Percentiles rank a stretch among this genome's conserved stretches.
Evolutionary conservation across 1,140 invertebrate genomes (phyloP).

Genomic region (Cotesia typhae): DNA sequence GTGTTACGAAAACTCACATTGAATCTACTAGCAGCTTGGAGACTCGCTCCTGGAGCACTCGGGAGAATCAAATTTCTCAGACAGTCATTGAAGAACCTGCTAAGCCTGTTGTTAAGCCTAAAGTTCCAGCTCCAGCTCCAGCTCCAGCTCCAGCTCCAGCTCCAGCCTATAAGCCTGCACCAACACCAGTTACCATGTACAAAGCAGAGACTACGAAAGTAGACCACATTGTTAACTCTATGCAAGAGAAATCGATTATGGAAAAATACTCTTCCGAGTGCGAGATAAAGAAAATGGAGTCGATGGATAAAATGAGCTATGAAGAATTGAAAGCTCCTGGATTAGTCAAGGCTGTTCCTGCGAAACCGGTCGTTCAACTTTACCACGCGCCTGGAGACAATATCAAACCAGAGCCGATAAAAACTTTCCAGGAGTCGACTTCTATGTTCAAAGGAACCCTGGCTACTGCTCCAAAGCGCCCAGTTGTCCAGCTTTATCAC

Average conservation of each 20-base stretch:
- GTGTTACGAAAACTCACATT: slow-evolving; percentile 53
- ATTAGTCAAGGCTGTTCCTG: slow-evolving; percentile 62
- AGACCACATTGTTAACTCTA: slow-evolving; percentile 59
- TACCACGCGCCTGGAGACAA: slow-evolving; percentile 31
- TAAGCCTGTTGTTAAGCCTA: slow-evolving; percentile 45
- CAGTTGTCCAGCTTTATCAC: slow-evolving; percentile 49
- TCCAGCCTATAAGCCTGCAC: background rate
- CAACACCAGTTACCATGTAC: slow-evolving; percentile 50
- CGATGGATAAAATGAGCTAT: slow-evolving; percentile 56
- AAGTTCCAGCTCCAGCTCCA: slow-evolving; percentile 3
- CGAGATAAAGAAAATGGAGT: slow-evolving; percentile 55
- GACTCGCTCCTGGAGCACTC: slow-evolving; percentile 56
- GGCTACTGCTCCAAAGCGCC: slow-evolving; percentile 45
- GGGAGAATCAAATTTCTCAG: slow-evolving; percentile 50
- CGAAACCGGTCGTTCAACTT: slow-evolving; percentile 35
- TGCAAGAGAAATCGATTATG: slow-evolving; percentile 54
- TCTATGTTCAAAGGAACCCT: slow-evolving; percentile 37
- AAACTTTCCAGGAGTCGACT: slow-evolving; percentile 26
- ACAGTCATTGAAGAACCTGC: slow-evolving; percentile 46
- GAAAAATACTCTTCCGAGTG: slow-evolving; percentile 57
- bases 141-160: background rate
- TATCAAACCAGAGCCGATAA: slow-evolving; percentile 5
- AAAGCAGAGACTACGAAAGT: slow-evolving; percentile 65
- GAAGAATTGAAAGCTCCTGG: slow-evolving; percentile 66
- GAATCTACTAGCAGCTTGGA: slow-evolving; percentile 57